Base-by-base conservation (phyloP, 2,113 vertebrate species). In the Ailuropoda melanoleuca region DNA sequence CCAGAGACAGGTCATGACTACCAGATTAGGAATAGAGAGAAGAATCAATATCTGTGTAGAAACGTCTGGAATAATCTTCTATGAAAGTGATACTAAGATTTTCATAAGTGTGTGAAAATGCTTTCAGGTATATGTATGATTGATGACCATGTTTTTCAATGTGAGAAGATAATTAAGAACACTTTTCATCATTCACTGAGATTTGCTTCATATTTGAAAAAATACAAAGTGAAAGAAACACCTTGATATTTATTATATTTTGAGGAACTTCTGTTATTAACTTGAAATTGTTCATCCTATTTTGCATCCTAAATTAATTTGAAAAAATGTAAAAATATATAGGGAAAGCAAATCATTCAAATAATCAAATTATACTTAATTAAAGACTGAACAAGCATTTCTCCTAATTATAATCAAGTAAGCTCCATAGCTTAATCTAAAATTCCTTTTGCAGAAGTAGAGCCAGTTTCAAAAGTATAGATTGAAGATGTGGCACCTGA, bases 391-490 rank as follows among this genome's bases (percentile, higher is more conserved):
- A n/a, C 0, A 0, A 6, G 21, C 48, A 92, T 97, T 94, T 96
- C 1, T 2, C 1, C n/a, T 96, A 46, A 43, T 60, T 85, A 50
- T 3, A 56, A 58, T 90, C 64, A 34, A 10, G 37, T 93, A 43
- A 95, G 1, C 4, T 58, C 34, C 31, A 66, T 92, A 77, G n/a
- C 23, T 91, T 66, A 89, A 72, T 92, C 50, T 95, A 88, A 96
- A 56, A 88, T 95, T 86, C 3, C 1, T 80, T 97, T 93, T 88
- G 2, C 34, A 68, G 55, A 92, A 95, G 12, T 39, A 96, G 55
- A 68, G 95, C 12, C 15, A 93, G 66, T 1, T 24, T 97, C 60
- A 95, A 97, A 98, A 93, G 3, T 55, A 34, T 23, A 83, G 77
- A 1, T 19, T 64, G 86, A 97, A 97, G 96, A 31, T 74, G 9